phyloP scores from a whole-genome alignment of 92 coral and sea anemone genomes.

The Hydrozoanthus gracilis region DNA sequence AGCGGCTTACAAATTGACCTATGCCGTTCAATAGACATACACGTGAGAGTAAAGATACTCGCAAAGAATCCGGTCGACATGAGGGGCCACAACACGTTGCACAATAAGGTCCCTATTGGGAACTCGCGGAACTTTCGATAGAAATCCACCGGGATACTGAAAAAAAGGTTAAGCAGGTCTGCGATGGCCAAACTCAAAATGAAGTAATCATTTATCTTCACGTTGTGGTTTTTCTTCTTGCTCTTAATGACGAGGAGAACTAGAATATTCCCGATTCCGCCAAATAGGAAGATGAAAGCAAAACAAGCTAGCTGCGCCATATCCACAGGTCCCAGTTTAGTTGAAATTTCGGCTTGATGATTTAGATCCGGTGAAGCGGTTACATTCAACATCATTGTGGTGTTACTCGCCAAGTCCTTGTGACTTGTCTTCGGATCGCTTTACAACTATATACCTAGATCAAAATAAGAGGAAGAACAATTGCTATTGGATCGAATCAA shows the following conservation, averaged over 20 bases:
- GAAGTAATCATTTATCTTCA: conserved; percentile 78
- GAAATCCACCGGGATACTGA: conserved; percentile 79
- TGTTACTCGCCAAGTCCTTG: background rate
- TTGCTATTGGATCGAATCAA: background rate
- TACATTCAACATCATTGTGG: background rate
- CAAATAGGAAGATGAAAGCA: conserved; percentile 63
- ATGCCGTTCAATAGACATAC: conserved; percentile 82
- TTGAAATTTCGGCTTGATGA: background rate
- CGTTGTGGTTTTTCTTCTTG: conserved; percentile 62
- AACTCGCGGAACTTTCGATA: conserved; percentile 59
- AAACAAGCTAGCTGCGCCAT: conserved; percentile 65
- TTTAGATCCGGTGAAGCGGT: background rate
- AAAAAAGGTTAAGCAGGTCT: conserved; percentile 64
- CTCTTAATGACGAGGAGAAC: conserved; percentile 69
- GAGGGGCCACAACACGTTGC: conserved; percentile 85
- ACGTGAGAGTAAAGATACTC: conserved; percentile 79
- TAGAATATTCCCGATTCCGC: conserved; percentile 74
- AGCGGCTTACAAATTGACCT: conserved; percentile 72
- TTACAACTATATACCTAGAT: background rate
- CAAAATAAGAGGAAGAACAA: background rate
- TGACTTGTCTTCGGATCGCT: background rate
- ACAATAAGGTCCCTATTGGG: conserved; percentile 63
- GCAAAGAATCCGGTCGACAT: conserved; percentile 79
- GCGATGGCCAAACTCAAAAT: conserved; percentile 73
- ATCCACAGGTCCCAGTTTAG: conserved; percentile 40